phyloP scores from a whole-genome alignment of 2,888 invertebrate genomes.

The Neuroscelio doddi region DNA sequence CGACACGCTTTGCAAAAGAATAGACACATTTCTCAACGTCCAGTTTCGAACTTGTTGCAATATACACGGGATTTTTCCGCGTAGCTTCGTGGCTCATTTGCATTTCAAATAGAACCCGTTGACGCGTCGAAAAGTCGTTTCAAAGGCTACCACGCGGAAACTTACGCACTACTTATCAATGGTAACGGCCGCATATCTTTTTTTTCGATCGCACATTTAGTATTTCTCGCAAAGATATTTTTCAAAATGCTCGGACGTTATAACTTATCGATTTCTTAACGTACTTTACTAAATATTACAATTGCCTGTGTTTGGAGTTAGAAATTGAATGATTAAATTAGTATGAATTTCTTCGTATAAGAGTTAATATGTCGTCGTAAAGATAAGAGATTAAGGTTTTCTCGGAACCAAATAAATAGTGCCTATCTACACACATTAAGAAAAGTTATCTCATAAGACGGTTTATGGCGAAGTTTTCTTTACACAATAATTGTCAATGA shows the following conservation, averaged over 20 bases:
- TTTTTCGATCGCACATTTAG: conserved; percentile 28
- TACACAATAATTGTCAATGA: too few species aligned
- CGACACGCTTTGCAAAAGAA: conserved; percentile 2
- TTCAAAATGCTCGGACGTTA: neutral
- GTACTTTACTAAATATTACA: too few species aligned
- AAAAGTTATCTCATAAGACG: too few species aligned
- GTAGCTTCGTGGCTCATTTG: conserved; percentile 33
- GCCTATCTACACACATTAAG: too few species aligned
- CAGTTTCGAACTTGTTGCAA: conserved; percentile 7
- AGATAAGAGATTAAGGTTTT: too few species aligned
- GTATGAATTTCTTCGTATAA: too few species aligned
- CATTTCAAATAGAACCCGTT: conserved; percentile 45
- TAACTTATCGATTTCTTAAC: too few species aligned
- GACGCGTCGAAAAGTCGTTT: conserved; percentile 48
- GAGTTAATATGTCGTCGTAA: too few species aligned
- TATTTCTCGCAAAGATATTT: conserved; percentile 30
- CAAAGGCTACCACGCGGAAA: conserved; percentile 47
- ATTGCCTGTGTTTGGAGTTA: too few species aligned
- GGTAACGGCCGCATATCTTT: conserved; percentile 39
- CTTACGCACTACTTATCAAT: conserved; percentile 49
- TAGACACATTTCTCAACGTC: conserved; percentile 6
- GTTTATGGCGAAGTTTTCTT: too few species aligned
- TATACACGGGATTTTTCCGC: conserved; percentile 30
- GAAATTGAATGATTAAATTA: too few species aligned
- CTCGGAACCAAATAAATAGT: too few species aligned